These are phyloP conservation scores for Anneissia japonica DNA, from an alignment of 35 echinoderm and acorn worm genomes.

Conservation along the genomic window DNA sequence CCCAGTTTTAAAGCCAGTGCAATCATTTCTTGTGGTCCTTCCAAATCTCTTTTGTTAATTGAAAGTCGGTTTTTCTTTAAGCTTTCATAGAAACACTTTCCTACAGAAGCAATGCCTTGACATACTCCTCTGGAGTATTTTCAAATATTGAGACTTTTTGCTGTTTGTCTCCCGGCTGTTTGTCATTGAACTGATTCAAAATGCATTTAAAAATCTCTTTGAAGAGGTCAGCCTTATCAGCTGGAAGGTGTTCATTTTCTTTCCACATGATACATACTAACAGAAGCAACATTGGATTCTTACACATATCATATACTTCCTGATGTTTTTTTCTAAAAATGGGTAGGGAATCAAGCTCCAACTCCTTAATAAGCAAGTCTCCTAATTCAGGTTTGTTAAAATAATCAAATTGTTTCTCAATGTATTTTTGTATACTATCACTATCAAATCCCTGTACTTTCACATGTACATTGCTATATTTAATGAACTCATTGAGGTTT, in stretches of 20 bases:
- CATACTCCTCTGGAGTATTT: neutral
- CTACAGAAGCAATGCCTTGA: neutral
- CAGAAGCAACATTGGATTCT: neutral
- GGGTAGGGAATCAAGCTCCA: neutral
- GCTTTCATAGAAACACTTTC: neutral
- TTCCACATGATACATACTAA: neutral
- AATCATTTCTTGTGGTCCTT: no score
- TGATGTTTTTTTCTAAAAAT: neutral
- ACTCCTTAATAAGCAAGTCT: neutral
- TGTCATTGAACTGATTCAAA: neutral
- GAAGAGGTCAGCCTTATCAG: neutral
- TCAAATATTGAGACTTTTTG: neutral
- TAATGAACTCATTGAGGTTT: neutral
- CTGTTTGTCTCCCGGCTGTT: neutral
- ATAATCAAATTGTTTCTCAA: neutral
- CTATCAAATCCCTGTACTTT: neutral
- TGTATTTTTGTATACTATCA: neutral
- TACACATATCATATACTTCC: neutral
- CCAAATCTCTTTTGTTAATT: neutral
- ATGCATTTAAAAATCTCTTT: neutral
- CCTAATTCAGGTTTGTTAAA: neutral
- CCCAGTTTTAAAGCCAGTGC: no score
- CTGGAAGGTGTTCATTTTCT: neutral
- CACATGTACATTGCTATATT: neutral
- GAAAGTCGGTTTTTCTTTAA: neutral